A percentile compares a stretch with the other conserved stretches of the same genome.
Evolutionary conservation across 1,140 invertebrate species (phyloP).

Genomic region (Pantala flavescens): DNA sequence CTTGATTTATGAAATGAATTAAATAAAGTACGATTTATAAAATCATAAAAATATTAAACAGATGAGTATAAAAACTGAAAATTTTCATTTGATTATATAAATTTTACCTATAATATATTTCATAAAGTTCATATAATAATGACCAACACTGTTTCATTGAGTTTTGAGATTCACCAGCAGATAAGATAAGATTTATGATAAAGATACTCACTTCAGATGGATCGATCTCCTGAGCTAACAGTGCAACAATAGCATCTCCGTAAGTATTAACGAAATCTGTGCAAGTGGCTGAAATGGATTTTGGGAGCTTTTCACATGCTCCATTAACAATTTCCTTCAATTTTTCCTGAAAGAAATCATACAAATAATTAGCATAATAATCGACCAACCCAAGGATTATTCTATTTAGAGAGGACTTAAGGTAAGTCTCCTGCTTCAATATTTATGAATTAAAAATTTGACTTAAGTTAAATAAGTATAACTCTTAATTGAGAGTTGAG

Average conservation of each 20-base stretch:
- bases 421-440: no score
- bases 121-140: no score
- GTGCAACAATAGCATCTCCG: constrained; percentile 60
- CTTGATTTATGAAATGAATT: no score
- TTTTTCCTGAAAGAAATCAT: constrained; percentile 38
- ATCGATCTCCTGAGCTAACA: constrained; percentile 71
- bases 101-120: no score
- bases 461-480: background rate
- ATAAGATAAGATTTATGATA: background rate
- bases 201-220: constrained; percentile 48
- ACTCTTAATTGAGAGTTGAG: no score
- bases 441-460: background rate
- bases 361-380: background rate
- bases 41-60: no score
- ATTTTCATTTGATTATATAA: no score
- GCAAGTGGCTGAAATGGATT: constrained; percentile 53
- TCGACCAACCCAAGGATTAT: background rate
- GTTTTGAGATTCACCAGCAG: no score
- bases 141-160: no score
- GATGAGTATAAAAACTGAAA: no score
- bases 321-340: constrained; percentile 52
- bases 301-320: constrained; percentile 57
- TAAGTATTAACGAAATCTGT: constrained; percentile 63
- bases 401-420: no score
- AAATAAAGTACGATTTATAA: no score